Conservation (phyloP, 2,888 invertebrate genomes). For the Galerucella nymphaeae region DNA sequence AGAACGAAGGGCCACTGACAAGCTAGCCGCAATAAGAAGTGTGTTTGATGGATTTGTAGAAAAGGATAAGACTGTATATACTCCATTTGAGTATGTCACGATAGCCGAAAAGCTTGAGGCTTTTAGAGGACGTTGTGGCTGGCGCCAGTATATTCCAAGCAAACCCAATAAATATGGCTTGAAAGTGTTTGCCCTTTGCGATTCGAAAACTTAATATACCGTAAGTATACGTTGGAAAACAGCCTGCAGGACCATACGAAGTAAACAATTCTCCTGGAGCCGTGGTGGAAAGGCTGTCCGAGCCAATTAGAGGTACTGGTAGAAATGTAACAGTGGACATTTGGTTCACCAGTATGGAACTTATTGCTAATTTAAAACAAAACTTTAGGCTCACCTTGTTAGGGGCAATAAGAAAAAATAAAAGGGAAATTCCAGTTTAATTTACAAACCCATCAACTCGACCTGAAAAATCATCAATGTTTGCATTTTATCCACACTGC, state of each 20-base stretch:
- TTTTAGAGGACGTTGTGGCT: background rate
- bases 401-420: slow-evolving; percentile 39
- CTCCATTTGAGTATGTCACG: background rate
- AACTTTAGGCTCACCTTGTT: slow-evolving; percentile 26
- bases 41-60: background rate
- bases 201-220: no score
- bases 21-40: no score
- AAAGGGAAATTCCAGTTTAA: slow-evolving; percentile 35
- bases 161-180: background rate
- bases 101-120: no score
- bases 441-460: slow-evolving; percentile 24
- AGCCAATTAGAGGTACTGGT: slow-evolving; percentile 26
- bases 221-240: slow-evolving; percentile 30
- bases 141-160: background rate
- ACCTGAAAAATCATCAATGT: slow-evolving; percentile 29
- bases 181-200: background rate
- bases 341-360: slow-evolving; percentile 35
- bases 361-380: slow-evolving; percentile 24
- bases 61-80: background rate
- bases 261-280: slow-evolving; percentile 22
- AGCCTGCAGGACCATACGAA: slow-evolving; percentile 37
- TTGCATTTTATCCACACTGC: slow-evolving; percentile 24
- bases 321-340: slow-evolving; percentile 40
- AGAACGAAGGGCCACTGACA: no score
- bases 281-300: slow-evolving; percentile 27